Evolutionary conservation across 1,140 invertebrate genomes (phyloP), one percentile per base, ranked within the genome.

Genomic region (Temnothorax nylanderi): DNA sequence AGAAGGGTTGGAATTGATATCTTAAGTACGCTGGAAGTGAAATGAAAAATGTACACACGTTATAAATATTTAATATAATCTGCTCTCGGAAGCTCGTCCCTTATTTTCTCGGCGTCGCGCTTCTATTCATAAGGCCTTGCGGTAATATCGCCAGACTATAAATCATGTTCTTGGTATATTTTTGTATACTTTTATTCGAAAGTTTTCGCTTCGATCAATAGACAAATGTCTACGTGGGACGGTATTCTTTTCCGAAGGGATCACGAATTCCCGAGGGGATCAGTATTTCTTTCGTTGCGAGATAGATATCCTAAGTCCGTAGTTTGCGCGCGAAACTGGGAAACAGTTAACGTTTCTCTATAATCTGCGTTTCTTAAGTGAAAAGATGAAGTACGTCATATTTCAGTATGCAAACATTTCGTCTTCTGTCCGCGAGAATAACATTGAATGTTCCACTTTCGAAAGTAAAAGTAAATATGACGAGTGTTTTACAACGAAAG

Each of bases 21-120:
- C n/a, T 21, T 41, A 41, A 69, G 37, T 41, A 18, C n/a, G 11
- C 18, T 26, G n/a, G 16, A 69, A 41, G n/a, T 10, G 3, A 32
- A 41, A 71, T 69, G 26, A 54, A 81, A 69, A 69, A 56, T 81
- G 47, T 56, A 80, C 26, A 69, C 47, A 26, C 13, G 44, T 81
- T 81, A 69, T 81, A 81, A 81, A 81, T 81, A 69, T 56, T 81
- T 81, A 81, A 81, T 49, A 56, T 71, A 56, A 81, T 81, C 64
- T 56, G n/a, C n/a, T 49, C 37, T 77, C 26, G 34, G 32, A 32
- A 80, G 4, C 49, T 81, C 62, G 47, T 67, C 47, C 64, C n/a
- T 67, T 34, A 54, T 69, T 80, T 80, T 67, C 44, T 54, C 44
- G 60, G 26, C 47, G 32, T 77, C n/a, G 47, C 34, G 60, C 62